Percentiles rank a stretch among this genome's conserved stretches.
Evolutionary conservation across 2,888 invertebrate species (phyloP).

Genomic region (Erebia epiphron): DNA sequence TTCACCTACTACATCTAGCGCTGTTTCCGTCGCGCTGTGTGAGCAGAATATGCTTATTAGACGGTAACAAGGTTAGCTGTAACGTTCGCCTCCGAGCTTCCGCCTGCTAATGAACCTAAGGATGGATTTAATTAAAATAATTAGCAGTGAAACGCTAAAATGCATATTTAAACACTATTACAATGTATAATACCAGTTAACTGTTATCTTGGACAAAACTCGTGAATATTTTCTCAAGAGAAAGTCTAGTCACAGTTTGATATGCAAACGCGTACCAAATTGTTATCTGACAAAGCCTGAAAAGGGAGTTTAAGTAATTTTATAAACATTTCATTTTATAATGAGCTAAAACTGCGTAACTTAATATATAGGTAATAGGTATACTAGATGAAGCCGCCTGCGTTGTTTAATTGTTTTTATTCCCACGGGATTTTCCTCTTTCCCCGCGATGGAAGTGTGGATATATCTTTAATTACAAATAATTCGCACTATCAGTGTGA

Average conservation of each 20-base stretch:
- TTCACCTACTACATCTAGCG: slow-evolving; percentile 41
- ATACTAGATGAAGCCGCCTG: too few relatives aligned
- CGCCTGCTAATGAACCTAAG: slow-evolving; percentile 35
- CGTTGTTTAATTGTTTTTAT: too few relatives aligned
- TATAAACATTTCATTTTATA: too few relatives aligned
- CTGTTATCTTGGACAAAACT: slow-evolving; percentile 18
- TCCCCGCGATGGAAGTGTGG: too few relatives aligned
- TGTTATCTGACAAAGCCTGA: slow-evolving; percentile 26
- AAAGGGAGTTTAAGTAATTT: slow-evolving; percentile 12
- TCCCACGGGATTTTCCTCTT: too few relatives aligned
- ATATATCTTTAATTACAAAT: too few relatives aligned
- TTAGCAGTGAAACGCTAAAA: slow-evolving; percentile 27
- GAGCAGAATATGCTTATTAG: slow-evolving; percentile 42
- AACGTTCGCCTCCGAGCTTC: slow-evolving; percentile 33
- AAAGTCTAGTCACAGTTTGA: slow-evolving; percentile 17
- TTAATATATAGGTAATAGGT: too few relatives aligned
- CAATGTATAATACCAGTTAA: slow-evolving; percentile 12
- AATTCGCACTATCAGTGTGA: too few relatives aligned
- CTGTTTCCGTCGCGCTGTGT: slow-evolving; percentile 43
- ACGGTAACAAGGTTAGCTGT: slow-evolving; percentile 39
- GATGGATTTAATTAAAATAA: slow-evolving; percentile 36
- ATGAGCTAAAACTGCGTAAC: too few relatives aligned
- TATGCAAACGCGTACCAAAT: neutral
- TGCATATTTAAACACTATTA: slow-evolving; percentile 16
- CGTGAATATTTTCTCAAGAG: slow-evolving; percentile 20